These are phyloP conservation scores for Anguilla japonica DNA, from an alignment of 2,113 vertebrate genomes.

Conservation along the genomic window DNA sequence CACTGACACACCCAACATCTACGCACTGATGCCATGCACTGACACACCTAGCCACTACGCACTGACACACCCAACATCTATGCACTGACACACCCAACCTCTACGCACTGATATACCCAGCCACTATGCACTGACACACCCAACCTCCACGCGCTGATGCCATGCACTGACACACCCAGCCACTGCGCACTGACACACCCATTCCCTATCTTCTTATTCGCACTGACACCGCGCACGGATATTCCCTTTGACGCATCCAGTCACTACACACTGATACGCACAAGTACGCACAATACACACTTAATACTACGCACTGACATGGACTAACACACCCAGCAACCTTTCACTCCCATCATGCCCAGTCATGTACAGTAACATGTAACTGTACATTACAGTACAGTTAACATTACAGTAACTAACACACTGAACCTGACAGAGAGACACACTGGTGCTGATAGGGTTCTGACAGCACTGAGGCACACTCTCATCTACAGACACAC, in stretches of 20 bases:
- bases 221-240: background rate
- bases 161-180: no score
- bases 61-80: no score
- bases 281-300: background rate
- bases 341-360: no score
- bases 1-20: no score
- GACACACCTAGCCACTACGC: background rate
- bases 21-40: background rate
- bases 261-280: background rate
- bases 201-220: background rate
- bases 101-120: no score
- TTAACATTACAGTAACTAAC: no score
- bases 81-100: background rate
- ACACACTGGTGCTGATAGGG: background rate
- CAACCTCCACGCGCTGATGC: no score
- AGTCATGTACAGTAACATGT: no score
- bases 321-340: background rate
- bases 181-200: background rate
- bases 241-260: no score
- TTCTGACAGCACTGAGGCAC: background rate
- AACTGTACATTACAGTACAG: no score
- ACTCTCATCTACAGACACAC: background rate
- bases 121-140: no score
- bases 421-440: background rate
- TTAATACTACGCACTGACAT: background rate